Conservation (phyloP, 2,888 invertebrate species). For the Nomada ruficornis region DNA sequence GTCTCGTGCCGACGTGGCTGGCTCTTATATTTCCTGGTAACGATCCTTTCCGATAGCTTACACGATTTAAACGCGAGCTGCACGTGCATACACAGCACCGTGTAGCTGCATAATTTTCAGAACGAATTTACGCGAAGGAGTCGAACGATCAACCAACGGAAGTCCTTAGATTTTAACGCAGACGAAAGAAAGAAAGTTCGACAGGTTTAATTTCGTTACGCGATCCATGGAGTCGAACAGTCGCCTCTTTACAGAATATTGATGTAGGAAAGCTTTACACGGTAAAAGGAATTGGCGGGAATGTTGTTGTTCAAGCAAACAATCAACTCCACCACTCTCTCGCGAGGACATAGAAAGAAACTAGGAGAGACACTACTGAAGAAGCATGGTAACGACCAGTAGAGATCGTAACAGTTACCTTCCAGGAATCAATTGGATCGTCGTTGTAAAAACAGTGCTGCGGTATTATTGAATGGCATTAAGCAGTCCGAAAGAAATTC, state of each 20-base stretch:
- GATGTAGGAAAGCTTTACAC: too few relatives aligned
- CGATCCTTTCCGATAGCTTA: conserved; percentile 75
- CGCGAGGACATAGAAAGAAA: conserved; percentile 28
- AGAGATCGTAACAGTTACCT: conserved; percentile 59
- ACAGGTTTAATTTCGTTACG: conserved; percentile 6
- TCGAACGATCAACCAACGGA: conserved; percentile 11
- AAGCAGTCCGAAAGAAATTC: conserved; percentile 68
- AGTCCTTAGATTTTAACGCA: not conserved
- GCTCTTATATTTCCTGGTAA: conserved; percentile 71
- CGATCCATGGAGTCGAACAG: conserved; percentile 1
- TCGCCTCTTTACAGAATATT: not conserved
- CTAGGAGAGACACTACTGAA: not conserved
- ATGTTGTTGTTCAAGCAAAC: conserved; percentile 25
- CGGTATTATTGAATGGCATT: conserved; percentile 59
- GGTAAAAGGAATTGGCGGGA: not conserved
- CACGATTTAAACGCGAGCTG: conserved; percentile 73
- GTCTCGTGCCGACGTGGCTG: conserved; percentile 61
- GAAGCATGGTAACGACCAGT: conserved; percentile 44
- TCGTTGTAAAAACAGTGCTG: conserved; percentile 67
- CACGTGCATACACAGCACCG: conserved; percentile 58
- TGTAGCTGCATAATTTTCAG: conserved; percentile 47
- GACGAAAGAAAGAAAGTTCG: not conserved
- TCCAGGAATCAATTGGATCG: conserved; percentile 71
- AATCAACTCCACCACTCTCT: conserved; percentile 5
- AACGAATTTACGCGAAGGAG: conserved; percentile 41